Percentiles rank a stretch among this genome's conserved stretches.
Conservation (phyloP, 1,140 invertebrate species). For the Stegodyphus mimosarum region DNA sequence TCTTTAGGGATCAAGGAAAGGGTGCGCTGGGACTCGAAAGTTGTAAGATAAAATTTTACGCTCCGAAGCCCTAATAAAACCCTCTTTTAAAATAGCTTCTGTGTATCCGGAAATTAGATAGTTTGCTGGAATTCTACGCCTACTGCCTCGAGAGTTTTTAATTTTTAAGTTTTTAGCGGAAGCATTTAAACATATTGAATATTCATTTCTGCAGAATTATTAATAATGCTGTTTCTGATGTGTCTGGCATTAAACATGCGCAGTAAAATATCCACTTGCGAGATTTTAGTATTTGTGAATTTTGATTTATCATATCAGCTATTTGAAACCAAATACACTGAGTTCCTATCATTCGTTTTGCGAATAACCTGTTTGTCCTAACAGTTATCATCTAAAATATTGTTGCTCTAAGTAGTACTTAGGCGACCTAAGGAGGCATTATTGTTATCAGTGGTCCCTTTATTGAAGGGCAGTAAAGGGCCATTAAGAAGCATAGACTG, state of each 20-base stretch:
- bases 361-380: no score
- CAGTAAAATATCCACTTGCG: background rate
- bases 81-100: constrained; percentile 15
- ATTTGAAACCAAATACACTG: no score
- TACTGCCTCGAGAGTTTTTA: background rate
- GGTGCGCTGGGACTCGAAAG: background rate
- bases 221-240: no score
- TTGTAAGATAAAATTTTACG: constrained; percentile 49
- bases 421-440: no score
- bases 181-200: background rate
- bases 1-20: constrained; percentile 12
- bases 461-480: no score
- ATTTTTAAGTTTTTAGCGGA: constrained; percentile 1
- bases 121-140: background rate
- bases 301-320: no score
- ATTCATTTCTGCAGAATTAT: background rate
- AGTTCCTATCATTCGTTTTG: no score
- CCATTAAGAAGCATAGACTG: no score
- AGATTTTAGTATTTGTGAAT: no score
- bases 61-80: constrained; percentile 23
- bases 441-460: no score
- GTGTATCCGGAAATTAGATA: background rate
- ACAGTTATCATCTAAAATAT: no score
- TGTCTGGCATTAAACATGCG: background rate
- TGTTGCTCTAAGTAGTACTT: no score